These are phyloP conservation scores for Strigamia transsilvanica DNA, from an alignment of 2,888 invertebrate genomes.

Conservation along the genomic window DNA sequence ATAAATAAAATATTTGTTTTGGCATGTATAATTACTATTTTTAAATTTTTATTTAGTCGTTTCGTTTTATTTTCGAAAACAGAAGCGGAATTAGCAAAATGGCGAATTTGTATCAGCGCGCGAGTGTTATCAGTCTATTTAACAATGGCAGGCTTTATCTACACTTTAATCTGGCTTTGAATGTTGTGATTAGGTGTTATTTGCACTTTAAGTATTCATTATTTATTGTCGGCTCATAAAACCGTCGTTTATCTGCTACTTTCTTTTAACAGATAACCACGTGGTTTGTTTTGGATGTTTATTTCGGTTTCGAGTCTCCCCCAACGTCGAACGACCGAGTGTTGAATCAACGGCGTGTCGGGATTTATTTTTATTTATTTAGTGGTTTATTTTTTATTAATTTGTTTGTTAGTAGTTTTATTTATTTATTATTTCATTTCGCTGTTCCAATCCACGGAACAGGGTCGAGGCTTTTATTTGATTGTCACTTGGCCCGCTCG, in stretches of 20 bases:
- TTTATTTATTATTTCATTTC: not conserved
- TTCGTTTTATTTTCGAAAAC: not conserved
- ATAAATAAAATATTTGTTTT: slow-evolving; percentile 29
- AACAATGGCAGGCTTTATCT: not conserved
- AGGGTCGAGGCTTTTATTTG: not conserved
- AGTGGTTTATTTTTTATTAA: not conserved
- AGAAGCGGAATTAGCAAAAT: not conserved
- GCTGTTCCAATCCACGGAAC: not conserved
- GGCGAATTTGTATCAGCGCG: not conserved
- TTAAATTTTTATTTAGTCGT: not conserved
- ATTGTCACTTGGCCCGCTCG: slow-evolving; percentile 37
- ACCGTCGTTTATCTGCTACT: slow-evolving; percentile 18
- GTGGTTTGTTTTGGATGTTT: slow-evolving; percentile 1
- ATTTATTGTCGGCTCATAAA: slow-evolving; percentile 45
- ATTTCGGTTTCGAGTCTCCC: not conserved
- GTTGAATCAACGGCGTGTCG: too few relatives aligned
- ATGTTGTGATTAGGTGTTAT: slow-evolving; percentile 43
- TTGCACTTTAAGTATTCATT: slow-evolving; percentile 26
- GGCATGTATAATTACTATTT: slow-evolving; percentile 15
- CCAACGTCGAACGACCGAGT: not conserved
- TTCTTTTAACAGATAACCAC: not conserved
- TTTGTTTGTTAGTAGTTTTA: not conserved
- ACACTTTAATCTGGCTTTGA: not conserved
- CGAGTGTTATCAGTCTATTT: slow-evolving; percentile 31
- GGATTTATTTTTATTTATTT: not conserved